A percentile compares a stretch with the other conserved stretches of the same genome.
Conservation (phyloP, 2,797 vertebrate species). For the Poeciliopsis paucimaculata region DNA sequence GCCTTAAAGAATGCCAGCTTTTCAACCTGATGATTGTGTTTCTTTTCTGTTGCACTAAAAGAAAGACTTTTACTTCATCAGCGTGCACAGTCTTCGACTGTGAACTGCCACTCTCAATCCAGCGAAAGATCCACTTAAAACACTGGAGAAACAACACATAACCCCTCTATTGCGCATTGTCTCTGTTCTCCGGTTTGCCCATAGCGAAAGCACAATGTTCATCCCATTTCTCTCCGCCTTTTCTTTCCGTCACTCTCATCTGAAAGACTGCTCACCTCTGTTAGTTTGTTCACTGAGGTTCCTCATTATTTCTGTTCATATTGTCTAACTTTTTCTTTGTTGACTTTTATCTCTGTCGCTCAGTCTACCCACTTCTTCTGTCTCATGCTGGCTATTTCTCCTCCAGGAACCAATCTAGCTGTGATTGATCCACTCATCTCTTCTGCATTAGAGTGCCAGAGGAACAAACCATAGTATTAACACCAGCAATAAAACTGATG, state of each 20-base stretch:
- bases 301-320: slow-evolving; percentile 50
- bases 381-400: slow-evolving; percentile 64
- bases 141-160: slow-evolving; percentile 2
- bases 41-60: not conserved
- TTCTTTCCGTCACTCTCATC: slow-evolving; percentile 16
- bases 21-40: not conserved
- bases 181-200: slow-evolving; percentile 1
- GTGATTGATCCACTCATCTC: slow-evolving; percentile 85
- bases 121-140: slow-evolving; percentile 9
- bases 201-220: slow-evolving; percentile 21
- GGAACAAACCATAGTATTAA: slow-evolving; percentile 74
- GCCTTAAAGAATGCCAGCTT: slow-evolving; percentile 1
- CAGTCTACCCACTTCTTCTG: slow-evolving; percentile 16
- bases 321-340: slow-evolving; percentile 39
- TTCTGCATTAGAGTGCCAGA: slow-evolving; percentile 78
- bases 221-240: slow-evolving; percentile 22
- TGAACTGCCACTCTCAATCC: slow-evolving; percentile 3
- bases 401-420: slow-evolving; percentile 70
- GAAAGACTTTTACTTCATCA: slow-evolving; percentile 10
- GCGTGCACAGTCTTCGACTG: slow-evolving; percentile 8
- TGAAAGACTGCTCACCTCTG: slow-evolving; percentile 33
- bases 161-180: not conserved
- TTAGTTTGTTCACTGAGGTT: slow-evolving; percentile 56
- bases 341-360: slow-evolving; percentile 42
- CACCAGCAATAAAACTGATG: slow-evolving; percentile 78